Conservation (phyloP, 1,140 invertebrate genomes). For the Pseudomyrmex concolor region DNA sequence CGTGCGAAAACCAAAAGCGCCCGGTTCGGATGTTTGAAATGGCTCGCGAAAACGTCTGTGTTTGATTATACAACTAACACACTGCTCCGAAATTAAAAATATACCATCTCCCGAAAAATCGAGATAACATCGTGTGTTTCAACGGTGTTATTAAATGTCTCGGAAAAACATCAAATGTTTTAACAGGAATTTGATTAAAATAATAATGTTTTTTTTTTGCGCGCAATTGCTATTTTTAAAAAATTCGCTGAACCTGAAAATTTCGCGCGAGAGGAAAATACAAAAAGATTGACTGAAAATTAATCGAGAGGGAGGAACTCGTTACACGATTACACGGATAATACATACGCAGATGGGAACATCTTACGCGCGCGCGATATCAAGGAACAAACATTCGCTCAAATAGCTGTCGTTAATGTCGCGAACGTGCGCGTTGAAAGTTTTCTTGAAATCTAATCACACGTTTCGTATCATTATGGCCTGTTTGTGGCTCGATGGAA, state of each 20-base stretch:
- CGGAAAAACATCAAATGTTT: neutral
- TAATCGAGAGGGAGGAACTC: neutral
- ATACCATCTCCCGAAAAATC: neutral
- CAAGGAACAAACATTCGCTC: neutral
- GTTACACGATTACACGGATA: neutral
- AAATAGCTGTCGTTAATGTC: constrained; percentile 9
- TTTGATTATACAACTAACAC: neutral
- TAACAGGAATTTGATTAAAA: neutral
- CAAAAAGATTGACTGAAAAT: neutral
- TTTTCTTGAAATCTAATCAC: constrained; percentile 40
- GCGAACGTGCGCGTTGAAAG: constrained; percentile 11
- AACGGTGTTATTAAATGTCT: neutral
- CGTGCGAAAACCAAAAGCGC: neutral
- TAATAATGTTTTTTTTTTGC: neutral
- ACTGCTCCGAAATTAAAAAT: neutral
- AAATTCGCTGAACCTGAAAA: neutral
- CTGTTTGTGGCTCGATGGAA: neutral
- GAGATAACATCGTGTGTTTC: neutral
- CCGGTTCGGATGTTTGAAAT: neutral
- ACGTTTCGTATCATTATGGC: constrained; percentile 16
- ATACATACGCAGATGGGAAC: neutral
- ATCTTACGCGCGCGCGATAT: neutral
- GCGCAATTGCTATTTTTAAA: too few relatives aligned
- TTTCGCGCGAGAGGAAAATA: neutral
- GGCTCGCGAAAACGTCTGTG: neutral